phyloP scores from a whole-genome alignment of 1,140 invertebrate genomes.

The Heliconius congener region DNA sequence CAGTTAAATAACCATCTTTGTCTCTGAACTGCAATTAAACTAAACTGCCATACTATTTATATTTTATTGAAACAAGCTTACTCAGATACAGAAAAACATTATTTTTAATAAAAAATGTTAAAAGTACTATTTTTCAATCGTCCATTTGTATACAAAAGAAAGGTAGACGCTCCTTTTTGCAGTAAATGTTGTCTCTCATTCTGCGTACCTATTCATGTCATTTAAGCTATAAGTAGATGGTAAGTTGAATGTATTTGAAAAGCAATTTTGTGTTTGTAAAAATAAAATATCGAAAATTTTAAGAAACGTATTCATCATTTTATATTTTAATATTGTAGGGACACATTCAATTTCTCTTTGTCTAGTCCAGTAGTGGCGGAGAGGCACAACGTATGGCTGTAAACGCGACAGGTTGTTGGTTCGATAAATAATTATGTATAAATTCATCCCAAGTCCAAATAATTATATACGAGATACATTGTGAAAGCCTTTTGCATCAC shows the following conservation, averaged over 20 bases:
- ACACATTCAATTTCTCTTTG: no score
- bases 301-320: not conserved
- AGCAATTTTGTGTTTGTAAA: not conserved
- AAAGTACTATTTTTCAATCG: not conserved
- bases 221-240: not conserved
- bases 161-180: not conserved
- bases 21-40: not conserved
- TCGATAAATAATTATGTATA: not conserved
- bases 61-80: not conserved
- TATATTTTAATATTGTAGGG: not conserved
- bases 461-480: no score
- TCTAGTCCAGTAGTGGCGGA: no score
- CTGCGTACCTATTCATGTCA: not conserved
- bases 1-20: not conserved
- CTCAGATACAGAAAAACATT: not conserved
- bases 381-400: no score
- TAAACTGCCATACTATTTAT: not conserved
- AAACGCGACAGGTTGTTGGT: no score
- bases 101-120: not conserved
- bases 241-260: not conserved
- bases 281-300: not conserved
- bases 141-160: slow-evolving; percentile 8
- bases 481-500: accelerated
- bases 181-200: slow-evolving; percentile 11
- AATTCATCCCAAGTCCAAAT: no score